phyloP scores from a whole-genome alignment of 2,113 vertebrate genomes.

The Salvator merianae region DNA sequence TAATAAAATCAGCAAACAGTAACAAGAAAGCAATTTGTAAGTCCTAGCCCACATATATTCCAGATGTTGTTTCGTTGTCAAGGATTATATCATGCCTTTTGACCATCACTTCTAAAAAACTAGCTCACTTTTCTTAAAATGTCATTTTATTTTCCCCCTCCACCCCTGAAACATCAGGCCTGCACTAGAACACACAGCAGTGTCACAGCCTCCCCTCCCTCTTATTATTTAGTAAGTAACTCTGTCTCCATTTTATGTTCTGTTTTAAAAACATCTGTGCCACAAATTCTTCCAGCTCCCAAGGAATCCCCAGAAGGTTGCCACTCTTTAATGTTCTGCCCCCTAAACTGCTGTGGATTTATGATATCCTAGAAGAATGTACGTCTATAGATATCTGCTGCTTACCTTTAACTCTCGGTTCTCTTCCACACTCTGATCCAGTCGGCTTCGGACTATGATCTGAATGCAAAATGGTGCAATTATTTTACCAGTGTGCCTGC shows the following conservation, averaged over 20 bases:
- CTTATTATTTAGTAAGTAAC: background rate
- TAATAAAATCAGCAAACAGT: too few species aligned
- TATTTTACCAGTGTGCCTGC: background rate
- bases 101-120: background rate
- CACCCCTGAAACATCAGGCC: background rate
- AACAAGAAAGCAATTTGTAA: too few species aligned
- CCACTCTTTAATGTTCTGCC: too few species aligned
- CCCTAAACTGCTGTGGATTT: too few species aligned
- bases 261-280: background rate
- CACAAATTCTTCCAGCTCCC: too few species aligned
- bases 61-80: background rate
- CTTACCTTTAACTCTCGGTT: slow-evolving; percentile 91
- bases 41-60: too few species aligned
- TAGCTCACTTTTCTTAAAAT: too few species aligned
- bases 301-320: background rate
- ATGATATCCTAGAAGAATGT: too few species aligned
- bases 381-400: background rate
- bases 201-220: too few species aligned
- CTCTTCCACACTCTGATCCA: slow-evolving; percentile 96
- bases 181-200: too few species aligned
- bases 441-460: slow-evolving; percentile 89
- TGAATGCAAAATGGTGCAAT: slow-evolving; percentile 61
- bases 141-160: background rate
- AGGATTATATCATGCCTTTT: background rate
- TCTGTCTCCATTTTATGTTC: background rate